Base-by-base conservation (phyloP, 2,888 invertebrate species). In the Eupithecia subumbrata region DNA sequence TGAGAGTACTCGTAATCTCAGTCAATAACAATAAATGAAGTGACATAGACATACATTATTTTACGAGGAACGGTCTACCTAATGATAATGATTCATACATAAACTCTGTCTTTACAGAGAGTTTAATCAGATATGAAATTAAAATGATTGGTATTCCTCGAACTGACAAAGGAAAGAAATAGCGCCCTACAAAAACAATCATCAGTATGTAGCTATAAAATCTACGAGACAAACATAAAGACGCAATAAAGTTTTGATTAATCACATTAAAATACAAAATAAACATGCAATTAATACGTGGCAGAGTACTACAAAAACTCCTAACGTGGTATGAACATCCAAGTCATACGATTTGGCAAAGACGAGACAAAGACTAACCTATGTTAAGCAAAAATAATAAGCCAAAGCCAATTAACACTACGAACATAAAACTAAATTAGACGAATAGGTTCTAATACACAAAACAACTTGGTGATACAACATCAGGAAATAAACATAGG, bases 251-350 rank as follows among this genome's bases (percentile, higher is more conserved):
- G 7, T 56, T 56, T 56, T 56, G 22, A 9, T n/a, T n/a, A 48
- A 48, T 8, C 48, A 48, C 18, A 48, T 7, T n/a, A n/a, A 48
- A 9, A 48, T 9, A 48, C n/a, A 56, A 56, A 56, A 56, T 22
- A 22, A 56, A n/a, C n/a, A 52, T 56, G 22, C 52, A 22, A 22
- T 8, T 22, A 22, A 37, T 37, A 30, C n/a, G 52, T 22, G 22
- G 52, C 52, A 52, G 52, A n/a, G n/a, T 52, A 52, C 52, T 52
- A 52, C 52, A 8, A 52, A 48, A 52, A 52, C 52, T 52, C 52
- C 52, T n/a, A 3, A 52, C n/a, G n/a, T 52, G 52, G 56, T 56
- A 12, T 22, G 4, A 12, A 56, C 22, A 56, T 22, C 56, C 56
- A 56, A 56, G 22, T 22, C 22, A 12, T 22, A 12, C 11, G 3